Evolutionary conservation across 2,113 vertebrate species (phyloP).

Genomic region (Channa argus): DNA sequence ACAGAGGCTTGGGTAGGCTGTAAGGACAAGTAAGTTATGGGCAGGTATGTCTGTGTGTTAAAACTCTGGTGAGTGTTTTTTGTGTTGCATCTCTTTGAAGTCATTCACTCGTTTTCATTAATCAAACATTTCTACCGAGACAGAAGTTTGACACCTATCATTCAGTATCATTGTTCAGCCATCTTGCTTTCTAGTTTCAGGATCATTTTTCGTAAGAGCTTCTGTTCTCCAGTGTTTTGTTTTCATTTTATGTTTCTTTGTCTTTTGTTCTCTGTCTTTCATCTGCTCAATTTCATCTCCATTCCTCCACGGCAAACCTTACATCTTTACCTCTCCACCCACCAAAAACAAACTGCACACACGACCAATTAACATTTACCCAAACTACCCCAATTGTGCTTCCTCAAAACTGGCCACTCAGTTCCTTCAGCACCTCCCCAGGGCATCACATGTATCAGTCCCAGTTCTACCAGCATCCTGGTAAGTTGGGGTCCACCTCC

Average conservation of each 20-base stretch:
- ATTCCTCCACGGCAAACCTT: conserved; percentile 70
- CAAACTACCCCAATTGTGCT: conserved; percentile 53
- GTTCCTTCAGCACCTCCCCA: conserved; percentile 96
- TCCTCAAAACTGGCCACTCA: conserved; percentile 86
- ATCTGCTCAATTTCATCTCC: conserved; percentile 85
- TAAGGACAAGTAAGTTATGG: conserved; percentile 73
- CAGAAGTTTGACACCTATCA: conserved; percentile 86
- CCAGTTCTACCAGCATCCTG: conserved; percentile 97
- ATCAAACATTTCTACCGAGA: conserved; percentile 80
- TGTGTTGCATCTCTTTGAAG: conserved; percentile 64
- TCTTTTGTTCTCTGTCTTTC: conserved; percentile 88
- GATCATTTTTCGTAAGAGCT: conserved; percentile 61
- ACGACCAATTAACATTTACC: conserved; percentile 68
- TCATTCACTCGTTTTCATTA: conserved; percentile 83
- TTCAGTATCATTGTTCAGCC: conserved; percentile 78
- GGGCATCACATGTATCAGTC: conserved; percentile 95
- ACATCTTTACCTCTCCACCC: conserved; percentile 67
- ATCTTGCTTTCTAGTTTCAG: conserved; percentile 61
- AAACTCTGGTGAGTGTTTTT: conserved; percentile 67
- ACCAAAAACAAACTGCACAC: conserved; percentile 65
- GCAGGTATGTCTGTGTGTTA: conserved; percentile 72
- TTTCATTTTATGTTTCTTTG: conserved; percentile 83
- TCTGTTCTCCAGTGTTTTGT: conserved; percentile 75
- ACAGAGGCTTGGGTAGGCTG: conserved; percentile 66
- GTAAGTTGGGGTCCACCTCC: conserved; percentile 97